Base-by-base conservation (phyloP, 2,113 vertebrate genomes). In the Corythornis cristatus region DNA sequence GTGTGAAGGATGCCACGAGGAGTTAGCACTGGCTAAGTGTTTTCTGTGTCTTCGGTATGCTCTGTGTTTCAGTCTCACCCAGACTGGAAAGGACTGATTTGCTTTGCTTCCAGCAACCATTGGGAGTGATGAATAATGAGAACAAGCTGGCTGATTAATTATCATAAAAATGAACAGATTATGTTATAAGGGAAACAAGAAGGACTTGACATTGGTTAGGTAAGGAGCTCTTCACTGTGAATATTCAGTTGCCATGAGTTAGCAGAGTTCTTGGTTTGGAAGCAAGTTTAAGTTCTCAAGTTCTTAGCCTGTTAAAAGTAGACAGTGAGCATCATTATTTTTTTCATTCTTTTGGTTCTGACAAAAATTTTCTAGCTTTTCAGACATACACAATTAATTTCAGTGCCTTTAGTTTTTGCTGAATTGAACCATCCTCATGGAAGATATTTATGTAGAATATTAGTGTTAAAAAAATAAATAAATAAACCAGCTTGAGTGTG, bases 101-200 rank as follows among this genome's bases (percentile, higher is more conserved):
- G 23, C 92, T 91, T 94, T 84, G n/a, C 81, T 91, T 91, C 70
- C 75, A 62, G 60, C 51, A 80, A 18, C 60, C 70, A 35, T 62
- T 91, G 51, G 84, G 64, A 43, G 3, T 87, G 73, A 70, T 57
- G 88, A 86, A 43, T 79, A 71, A 80, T 81, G 60, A 53, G 75
- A 88, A 72, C 64, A 77, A 88, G 31, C 54, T 85, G 42, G 11
- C 75, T 85, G 80, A 80, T 85, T 76, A 81, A 46, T 77, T 88
- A 58, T 45, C 46, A 62, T 72, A 88, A 67, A 91, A 76, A 62
- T 29, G 65, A 81, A 88, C 71, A 75, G 15, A 62, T 35, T 66
- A 23, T 88, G 6, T 84, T 91, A 48, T 50, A 66, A 88, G 70
- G 70, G 58, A 67, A 77, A 53, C 70, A 85, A 66, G 80, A 77